These are phyloP conservation scores for Gorsachius magnificus DNA, from an alignment of 2,797 vertebrate genomes.

Conservation along the genomic window DNA sequence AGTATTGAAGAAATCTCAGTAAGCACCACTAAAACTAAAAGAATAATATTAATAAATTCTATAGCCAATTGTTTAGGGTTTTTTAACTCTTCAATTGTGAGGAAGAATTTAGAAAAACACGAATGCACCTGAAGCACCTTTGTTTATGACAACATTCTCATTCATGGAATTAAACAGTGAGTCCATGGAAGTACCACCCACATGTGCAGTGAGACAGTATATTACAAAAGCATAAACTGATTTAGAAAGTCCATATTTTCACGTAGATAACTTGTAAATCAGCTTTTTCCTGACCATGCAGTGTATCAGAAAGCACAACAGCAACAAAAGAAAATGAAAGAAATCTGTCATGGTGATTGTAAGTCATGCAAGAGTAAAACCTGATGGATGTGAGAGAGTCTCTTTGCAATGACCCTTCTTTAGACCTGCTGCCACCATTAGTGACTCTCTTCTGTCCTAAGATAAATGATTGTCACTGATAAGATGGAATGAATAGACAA, in stretches of 20 bases:
- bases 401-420: constrained; percentile 46
- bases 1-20: constrained; percentile 57
- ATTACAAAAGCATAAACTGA: constrained; percentile 52
- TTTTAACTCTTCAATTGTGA: not conserved
- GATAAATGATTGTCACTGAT: constrained; percentile 36
- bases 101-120: constrained; percentile 46
- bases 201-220: not conserved
- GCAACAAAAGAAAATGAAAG: constrained; percentile 20
- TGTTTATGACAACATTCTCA: constrained; percentile 25
- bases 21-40: constrained; percentile 25
- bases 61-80: not conserved
- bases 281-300: constrained; percentile 23
- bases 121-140: constrained; percentile 20
- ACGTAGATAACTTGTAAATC: not conserved
- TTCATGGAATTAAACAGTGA: constrained; percentile 39
- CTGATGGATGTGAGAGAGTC: not conserved
- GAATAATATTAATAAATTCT: constrained; percentile 22
- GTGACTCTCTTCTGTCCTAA: constrained; percentile 16
- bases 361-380: constrained; percentile 18
- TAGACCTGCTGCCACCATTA: not conserved
- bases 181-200: not conserved
- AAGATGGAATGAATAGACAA: constrained; percentile 47
- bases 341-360: not conserved
- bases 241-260: constrained; percentile 18
- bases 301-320: constrained; percentile 22